phyloP scores from a whole-genome alignment of 2,888 invertebrate genomes.

The Ectobius pallidus region DNA sequence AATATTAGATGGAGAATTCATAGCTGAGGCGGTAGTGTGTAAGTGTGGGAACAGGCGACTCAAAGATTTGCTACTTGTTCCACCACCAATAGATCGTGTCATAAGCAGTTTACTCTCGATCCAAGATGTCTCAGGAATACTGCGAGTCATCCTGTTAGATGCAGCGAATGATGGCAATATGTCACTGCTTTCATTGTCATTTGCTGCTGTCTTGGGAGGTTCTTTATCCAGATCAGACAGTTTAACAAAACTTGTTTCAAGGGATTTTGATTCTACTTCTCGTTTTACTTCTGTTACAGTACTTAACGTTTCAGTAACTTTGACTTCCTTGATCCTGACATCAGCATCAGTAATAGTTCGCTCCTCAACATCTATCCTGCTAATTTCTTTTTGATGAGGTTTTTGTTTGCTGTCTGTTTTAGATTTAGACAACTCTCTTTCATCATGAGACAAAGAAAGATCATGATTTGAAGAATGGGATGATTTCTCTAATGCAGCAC shows the following conservation, averaged over 20 bases:
- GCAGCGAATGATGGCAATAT: slow-evolving; percentile 33
- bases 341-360: not conserved
- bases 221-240: slow-evolving; percentile 78
- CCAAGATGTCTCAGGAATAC: slow-evolving; percentile 74
- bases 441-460: not conserved
- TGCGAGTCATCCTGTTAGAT: slow-evolving; percentile 65
- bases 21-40: slow-evolving; percentile 43
- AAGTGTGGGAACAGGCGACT: slow-evolving; percentile 69
- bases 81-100: slow-evolving; percentile 45
- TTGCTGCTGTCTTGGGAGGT: slow-evolving; percentile 38
- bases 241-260: slow-evolving; percentile 65
- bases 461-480: not conserved
- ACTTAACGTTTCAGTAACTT: not conserved
- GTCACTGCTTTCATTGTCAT: slow-evolving; percentile 17
- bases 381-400: not conserved
- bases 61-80: slow-evolving; percentile 47
- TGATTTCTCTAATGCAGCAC: not conserved
- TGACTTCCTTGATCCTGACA: not conserved
- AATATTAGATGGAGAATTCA: slow-evolving; percentile 12
- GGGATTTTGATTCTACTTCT: not conserved
- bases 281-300: not conserved
- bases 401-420: no score
- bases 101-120: slow-evolving; percentile 65
- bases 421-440: not conserved
- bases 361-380: no score